Conservation (phyloP, 1,140 invertebrate species). For the Papilio xuthus region DNA sequence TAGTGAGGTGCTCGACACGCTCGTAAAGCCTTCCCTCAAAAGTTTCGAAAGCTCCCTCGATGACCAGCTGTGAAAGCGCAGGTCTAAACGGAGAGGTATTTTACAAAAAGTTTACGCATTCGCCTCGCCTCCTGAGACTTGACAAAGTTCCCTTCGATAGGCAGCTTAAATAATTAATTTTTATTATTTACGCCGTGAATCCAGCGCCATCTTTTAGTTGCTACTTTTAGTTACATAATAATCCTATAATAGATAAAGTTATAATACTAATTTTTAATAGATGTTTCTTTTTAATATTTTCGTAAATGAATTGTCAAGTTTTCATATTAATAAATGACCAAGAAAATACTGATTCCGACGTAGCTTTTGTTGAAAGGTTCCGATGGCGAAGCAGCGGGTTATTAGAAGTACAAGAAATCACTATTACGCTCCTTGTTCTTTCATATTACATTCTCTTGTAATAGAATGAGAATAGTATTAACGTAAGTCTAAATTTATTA, state of each 20-base stretch:
- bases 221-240: conserved; percentile 18
- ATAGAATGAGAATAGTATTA: not conserved
- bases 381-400: conserved; percentile 10
- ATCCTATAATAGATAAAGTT: not conserved
- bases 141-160: conserved; percentile 45
- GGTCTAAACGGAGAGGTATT: conserved; percentile 58
- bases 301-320: too few species aligned
- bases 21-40: conserved; percentile 58
- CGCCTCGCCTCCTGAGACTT: conserved; percentile 47
- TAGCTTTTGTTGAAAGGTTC: conserved; percentile 15
- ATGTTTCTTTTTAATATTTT: not conserved
- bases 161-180: conserved; percentile 38
- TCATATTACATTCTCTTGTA: not conserved
- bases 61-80: conserved; percentile 58
- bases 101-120: conserved; percentile 59
- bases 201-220: not conserved
- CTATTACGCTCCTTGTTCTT: not conserved
- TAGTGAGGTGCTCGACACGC: conserved; percentile 51
- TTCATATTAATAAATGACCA: not conserved
- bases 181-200: conserved; percentile 35
- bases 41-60: conserved; percentile 61
- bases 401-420: not conserved
- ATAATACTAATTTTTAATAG: too few species aligned
- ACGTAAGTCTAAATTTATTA: too few species aligned
- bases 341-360: conserved; percentile 1